phyloP scores from a whole-genome alignment of 2,888 invertebrate species.

The Drosophila borealis region DNA sequence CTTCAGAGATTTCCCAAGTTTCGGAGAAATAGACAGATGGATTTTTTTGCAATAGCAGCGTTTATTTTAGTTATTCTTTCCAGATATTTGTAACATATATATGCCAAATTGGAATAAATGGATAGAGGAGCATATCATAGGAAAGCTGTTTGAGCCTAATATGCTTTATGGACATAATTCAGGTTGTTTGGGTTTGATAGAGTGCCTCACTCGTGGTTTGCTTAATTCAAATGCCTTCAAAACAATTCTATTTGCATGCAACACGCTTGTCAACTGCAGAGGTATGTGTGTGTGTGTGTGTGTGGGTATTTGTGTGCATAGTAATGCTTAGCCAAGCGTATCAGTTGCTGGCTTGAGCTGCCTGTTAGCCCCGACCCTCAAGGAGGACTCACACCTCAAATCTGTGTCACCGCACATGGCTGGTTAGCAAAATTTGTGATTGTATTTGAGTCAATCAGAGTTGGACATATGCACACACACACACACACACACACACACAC shows the following conservation, averaged over 20 bases:
- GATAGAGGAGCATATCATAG: too few relatives aligned
- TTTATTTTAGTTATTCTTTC: too few relatives aligned
- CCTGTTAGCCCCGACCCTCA: neutral
- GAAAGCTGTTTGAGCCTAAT: neutral
- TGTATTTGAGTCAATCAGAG: constrained; percentile 68
- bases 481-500: neutral
- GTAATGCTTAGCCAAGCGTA: constrained; percentile 43
- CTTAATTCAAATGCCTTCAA: constrained; percentile 72
- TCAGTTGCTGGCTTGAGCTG: constrained; percentile 28
- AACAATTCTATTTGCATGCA: constrained; percentile 56
- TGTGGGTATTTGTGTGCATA: constrained; percentile 7
- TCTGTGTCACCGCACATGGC: constrained; percentile 48
- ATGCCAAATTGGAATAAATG: neutral
- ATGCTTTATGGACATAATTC: constrained; percentile 8
- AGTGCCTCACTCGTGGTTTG: constrained; percentile 38
- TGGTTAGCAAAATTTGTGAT: constrained; percentile 56
- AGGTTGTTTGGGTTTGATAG: constrained; percentile 8
- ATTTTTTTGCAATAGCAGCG: too few relatives aligned
- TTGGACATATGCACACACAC: constrained; percentile 14
- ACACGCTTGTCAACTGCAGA: constrained; percentile 62
- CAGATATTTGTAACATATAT: neutral
- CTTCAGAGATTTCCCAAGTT: too few relatives aligned
- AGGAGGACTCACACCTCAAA: constrained; percentile 8
- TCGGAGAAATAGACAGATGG: too few relatives aligned
- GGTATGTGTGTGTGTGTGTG: constrained; percentile 1